Percentiles rank a stretch among this genome's conserved stretches.
Conservation (phyloP, 2,113 vertebrate genomes). For the Lanius ludovicianus region DNA sequence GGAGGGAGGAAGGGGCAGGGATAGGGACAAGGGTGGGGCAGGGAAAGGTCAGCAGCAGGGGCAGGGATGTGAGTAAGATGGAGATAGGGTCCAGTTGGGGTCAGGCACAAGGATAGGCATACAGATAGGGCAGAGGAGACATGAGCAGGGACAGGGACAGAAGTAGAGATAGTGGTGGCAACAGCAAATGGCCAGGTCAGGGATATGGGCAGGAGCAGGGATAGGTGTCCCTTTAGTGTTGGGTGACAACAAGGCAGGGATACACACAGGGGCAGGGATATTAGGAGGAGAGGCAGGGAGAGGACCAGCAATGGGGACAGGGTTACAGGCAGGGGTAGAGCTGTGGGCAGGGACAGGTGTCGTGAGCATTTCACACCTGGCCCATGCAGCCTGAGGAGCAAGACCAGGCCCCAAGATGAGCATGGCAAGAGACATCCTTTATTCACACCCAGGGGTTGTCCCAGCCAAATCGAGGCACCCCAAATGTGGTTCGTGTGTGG, state of each 20-base stretch:
- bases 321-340: neutral
- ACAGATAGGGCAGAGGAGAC: neutral
- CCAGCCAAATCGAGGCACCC: neutral
- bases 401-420: neutral
- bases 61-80: too few species aligned
- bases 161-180: neutral
- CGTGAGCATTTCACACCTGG: neutral
- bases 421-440: neutral
- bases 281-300: neutral
- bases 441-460: neutral
- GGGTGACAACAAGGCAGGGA: neutral
- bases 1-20: neutral
- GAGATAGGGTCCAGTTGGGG: neutral
- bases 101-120: neutral
- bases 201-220: neutral
- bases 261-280: neutral
- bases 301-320: neutral
- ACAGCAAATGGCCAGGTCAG: neutral
- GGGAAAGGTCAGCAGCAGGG: neutral
- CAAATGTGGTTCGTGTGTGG: neutral
- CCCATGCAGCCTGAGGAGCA: rapidly evolving
- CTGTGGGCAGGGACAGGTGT: neutral
- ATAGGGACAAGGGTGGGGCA: neutral
- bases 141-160: neutral
- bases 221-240: neutral